Evolutionary conservation across 1,140 invertebrate genomes (phyloP), one percentile per base, ranked within the genome.

Genomic region (Teleogryllus occipitalis): DNA sequence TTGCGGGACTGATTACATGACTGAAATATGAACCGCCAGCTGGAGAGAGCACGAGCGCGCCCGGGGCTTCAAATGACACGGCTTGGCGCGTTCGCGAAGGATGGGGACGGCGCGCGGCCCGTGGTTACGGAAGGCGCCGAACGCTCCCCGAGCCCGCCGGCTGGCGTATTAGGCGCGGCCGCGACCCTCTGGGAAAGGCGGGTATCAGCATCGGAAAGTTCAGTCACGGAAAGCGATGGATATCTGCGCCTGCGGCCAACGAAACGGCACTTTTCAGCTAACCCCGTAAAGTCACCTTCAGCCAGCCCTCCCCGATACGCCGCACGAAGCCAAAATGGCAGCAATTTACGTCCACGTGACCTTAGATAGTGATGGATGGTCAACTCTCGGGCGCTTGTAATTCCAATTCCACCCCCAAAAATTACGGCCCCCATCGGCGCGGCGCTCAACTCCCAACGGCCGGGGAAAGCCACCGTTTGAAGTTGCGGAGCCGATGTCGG

Each of bases 151-250:
- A 39, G 27, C 27, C 27, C 27, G 27, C 27, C 27, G 27, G 27
- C 1, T 39, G 27, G 27, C 27, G 27, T 39, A 39, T 39, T 39
- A 2, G 27, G 27, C 5, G 5, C 54, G 10, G 7, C 18, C 54
- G 54, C 54, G 54, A 65, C 10, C 18, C 18, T 10, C 10, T 65
- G 54, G 18, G 18, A 65, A 65, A 10, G 10, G 54, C 10, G 18
- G 54, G 54, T 65, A 65, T 65, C 54, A 18, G 54, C 54, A 65
- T 65, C 54, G 54, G 2, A 65, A 65, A 65, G 54, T 18, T 39
- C 54, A 65, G 54, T 65, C 54, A 65, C 54, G 54, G 54, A 65
- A 65, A 65, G 54, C 54, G 54, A 65, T 65, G 54, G 54, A 65
- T 65, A 65, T 65, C 54, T 65, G 54, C 54, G 10, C 18, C 54